Evolutionary conservation across 2,888 invertebrate species (phyloP).

Genomic region (Timandra comae): DNA sequence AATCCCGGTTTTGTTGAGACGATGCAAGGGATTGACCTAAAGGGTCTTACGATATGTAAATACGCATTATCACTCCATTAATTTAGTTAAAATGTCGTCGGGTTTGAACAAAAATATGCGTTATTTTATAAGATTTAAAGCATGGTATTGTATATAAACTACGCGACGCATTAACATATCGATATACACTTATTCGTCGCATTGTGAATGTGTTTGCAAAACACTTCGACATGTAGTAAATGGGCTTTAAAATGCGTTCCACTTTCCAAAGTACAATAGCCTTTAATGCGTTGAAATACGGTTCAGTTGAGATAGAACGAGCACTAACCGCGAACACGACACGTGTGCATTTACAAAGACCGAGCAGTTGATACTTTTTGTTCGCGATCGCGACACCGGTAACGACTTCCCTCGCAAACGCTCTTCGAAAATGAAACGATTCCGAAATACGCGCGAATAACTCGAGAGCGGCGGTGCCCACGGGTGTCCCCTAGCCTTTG

Average conservation of each 20-base stretch:
- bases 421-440: constrained; percentile 42
- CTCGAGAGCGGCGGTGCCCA: constrained; percentile 24
- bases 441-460: constrained; percentile 44
- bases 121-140: no score
- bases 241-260: no score
- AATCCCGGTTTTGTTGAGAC: constrained; percentile 20
- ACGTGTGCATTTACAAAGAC: constrained; percentile 41
- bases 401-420: constrained; percentile 58
- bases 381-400: constrained; percentile 44
- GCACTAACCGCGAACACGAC: constrained; percentile 18
- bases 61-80: no score
- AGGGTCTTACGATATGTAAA: no score
- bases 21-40: constrained; percentile 9
- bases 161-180: no score
- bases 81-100: no score
- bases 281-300: background rate
- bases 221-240: no score
- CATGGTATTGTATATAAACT: no score
- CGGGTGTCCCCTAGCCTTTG: constrained; percentile 37
- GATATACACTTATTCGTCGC: no score
- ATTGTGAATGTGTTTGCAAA: no score
- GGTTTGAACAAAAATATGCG: no score
- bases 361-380: constrained; percentile 43
- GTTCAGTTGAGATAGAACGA: background rate
- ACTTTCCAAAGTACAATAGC: background rate